Percentiles rank a stretch among this genome's conserved stretches.
Evolutionary conservation across 1,140 invertebrate species (phyloP).

Genomic region (Atta texana): DNA sequence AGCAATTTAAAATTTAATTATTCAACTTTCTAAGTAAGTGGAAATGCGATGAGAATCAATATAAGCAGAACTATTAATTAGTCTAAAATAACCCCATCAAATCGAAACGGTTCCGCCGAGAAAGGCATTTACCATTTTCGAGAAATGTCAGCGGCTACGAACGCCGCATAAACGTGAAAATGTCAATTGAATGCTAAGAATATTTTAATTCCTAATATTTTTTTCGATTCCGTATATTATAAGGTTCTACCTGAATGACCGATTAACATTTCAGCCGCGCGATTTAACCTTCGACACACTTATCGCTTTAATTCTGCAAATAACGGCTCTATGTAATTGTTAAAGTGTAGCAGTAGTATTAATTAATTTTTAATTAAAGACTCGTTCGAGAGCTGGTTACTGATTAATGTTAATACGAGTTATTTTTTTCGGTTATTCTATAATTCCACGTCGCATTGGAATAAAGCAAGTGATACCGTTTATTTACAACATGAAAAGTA

Average conservation of each 20-base stretch:
- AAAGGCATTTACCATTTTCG: conserved; percentile 20
- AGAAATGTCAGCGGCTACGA: conserved; percentile 34
- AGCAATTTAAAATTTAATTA: not conserved
- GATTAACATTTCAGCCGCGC: conserved; percentile 28
- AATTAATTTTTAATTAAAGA: conserved; percentile 52
- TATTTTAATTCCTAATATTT: conserved; percentile 42
- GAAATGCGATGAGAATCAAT: not conserved
- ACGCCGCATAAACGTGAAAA: conserved; percentile 17
- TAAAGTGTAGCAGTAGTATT: not conserved
- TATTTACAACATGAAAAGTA: not conserved
- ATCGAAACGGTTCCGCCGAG: conserved; percentile 17
- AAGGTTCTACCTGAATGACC: conserved; percentile 5
- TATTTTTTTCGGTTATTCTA: not conserved
- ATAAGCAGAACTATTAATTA: not conserved
- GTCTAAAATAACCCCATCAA: not conserved
- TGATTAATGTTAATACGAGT: conserved; percentile 32
- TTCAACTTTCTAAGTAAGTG: not conserved
- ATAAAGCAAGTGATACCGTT: not conserved
- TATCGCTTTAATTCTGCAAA: conserved; percentile 13
- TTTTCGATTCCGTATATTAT: not conserved
- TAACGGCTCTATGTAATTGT: conserved; percentile 24
- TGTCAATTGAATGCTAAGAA: conserved; percentile 16
- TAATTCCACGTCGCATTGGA: not conserved
- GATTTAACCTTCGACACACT: conserved; percentile 47
- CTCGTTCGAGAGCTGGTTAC: not conserved